Evolutionary conservation across 2,888 invertebrate species (phyloP).

Genomic region (Tridacna gigas): DNA sequence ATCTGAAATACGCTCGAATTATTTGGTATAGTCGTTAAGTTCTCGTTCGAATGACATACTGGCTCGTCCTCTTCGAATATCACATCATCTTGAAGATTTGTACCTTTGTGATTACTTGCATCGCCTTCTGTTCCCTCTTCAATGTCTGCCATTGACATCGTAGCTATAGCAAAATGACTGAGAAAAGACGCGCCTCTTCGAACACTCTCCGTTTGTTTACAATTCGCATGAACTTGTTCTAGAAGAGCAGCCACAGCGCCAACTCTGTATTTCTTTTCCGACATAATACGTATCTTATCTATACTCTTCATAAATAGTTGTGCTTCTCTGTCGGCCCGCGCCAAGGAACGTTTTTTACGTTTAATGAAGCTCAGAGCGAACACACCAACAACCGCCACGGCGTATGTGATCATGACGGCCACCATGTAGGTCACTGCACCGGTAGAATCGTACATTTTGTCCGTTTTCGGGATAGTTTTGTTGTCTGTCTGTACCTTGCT

Average conservation of each 20-base stretch:
- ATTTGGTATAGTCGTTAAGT: background rate
- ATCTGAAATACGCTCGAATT: background rate
- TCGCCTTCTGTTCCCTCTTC: conserved; percentile 12
- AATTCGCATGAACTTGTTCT: conserved; percentile 39
- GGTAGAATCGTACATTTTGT: conserved; percentile 58
- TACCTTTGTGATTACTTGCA: background rate
- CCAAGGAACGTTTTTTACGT: conserved; percentile 54
- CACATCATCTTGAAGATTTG: background rate
- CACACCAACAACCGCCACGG: conserved; percentile 74
- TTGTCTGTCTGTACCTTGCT: background rate
- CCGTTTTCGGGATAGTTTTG: background rate
- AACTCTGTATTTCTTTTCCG: conserved; percentile 63
- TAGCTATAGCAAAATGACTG: conserved; percentile 42
- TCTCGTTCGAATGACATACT: background rate
- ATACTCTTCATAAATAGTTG: conserved; percentile 67
- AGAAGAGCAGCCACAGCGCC: conserved; percentile 46
- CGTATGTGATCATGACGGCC: conserved; percentile 73
- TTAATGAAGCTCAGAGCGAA: conserved; percentile 71
- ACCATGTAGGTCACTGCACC: conserved; percentile 76
- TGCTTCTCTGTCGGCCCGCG: conserved; percentile 67
- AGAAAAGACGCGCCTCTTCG: conserved; percentile 14
- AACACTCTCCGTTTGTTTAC: background rate
- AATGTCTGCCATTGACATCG: conserved; percentile 48
- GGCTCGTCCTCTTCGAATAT: background rate
- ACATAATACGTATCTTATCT: conserved; percentile 55